A percentile compares a stretch with the other conserved stretches of the same genome.
Conservation (phyloP, 92 coral and sea anemone genomes). For the Heteractis magnifica region DNA sequence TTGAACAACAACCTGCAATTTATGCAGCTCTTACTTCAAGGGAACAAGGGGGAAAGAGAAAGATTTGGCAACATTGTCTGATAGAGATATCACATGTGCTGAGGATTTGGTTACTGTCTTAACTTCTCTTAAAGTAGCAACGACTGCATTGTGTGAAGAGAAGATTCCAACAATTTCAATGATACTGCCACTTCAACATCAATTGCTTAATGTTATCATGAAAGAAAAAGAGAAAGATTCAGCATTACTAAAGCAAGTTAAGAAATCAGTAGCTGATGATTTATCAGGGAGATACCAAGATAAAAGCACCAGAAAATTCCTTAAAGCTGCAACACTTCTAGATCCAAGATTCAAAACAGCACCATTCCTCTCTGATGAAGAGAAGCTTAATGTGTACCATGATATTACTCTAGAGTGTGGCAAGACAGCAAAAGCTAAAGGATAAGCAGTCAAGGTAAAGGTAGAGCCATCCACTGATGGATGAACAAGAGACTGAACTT, state of each 20-base stretch:
- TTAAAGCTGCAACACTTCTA: conserved; percentile 52
- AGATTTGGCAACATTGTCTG: conserved; percentile 40
- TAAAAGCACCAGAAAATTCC: not conserved
- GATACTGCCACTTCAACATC: conserved; percentile 55
- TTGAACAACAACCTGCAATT: conserved; percentile 53
- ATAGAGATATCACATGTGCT: not conserved
- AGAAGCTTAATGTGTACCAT: conserved; percentile 47
- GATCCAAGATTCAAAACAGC: conserved; percentile 56
- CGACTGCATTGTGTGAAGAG: no score
- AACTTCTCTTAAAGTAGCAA: no score
- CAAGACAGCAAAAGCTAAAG: conserved; percentile 27
- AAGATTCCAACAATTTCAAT: conserved; percentile 10
- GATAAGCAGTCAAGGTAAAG: conserved; percentile 33
- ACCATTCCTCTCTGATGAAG: conserved; percentile 54
- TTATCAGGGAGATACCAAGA: no score
- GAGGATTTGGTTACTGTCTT: no score
- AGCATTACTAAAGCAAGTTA: not conserved
- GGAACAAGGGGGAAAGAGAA: conserved; percentile 38
- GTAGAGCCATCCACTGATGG: conserved; percentile 30
- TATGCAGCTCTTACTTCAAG: conserved; percentile 46
- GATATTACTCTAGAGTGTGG: conserved; percentile 48
- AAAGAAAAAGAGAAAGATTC: conserved; percentile 44
- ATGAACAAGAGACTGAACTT: conserved; percentile 5
- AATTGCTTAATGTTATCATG: conserved; percentile 44
- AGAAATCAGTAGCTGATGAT: no score